Conservation (phyloP, 1,140 invertebrate genomes). For the Drosophila virilis region DNA sequence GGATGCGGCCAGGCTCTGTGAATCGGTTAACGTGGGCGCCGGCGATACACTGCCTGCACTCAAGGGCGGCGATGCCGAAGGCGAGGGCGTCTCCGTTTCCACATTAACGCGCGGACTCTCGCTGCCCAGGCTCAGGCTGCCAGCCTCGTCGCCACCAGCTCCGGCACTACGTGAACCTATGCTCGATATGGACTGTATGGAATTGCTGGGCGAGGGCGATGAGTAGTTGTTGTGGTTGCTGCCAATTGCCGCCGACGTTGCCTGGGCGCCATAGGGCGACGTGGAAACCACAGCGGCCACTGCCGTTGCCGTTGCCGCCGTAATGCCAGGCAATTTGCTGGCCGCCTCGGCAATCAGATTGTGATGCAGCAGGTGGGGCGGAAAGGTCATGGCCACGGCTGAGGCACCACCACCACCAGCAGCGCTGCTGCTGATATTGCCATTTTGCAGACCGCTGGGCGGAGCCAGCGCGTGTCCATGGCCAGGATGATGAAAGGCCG, state of each 20-base stretch:
- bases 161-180: conserved; percentile 68
- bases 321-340: conserved; percentile 74
- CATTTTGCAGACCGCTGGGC: conserved; percentile 48
- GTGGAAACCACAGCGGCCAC: conserved; percentile 69
- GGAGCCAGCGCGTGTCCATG: conserved; percentile 54
- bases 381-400: conserved; percentile 85
- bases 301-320: conserved; percentile 60
- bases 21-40: conserved; percentile 67
- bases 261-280: conserved; percentile 34
- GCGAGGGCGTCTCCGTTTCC: conserved; percentile 75
- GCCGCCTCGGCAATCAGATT: conserved; percentile 81
- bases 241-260: conserved; percentile 13
- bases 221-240: conserved; percentile 66
- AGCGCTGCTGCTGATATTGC: conserved; percentile 50
- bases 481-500: conserved; percentile 65
- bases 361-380: conserved; percentile 86
- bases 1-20: conserved; percentile 53
- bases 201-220: conserved; percentile 80
- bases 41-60: conserved; percentile 72
- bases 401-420: conserved; percentile 24
- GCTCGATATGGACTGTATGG: conserved; percentile 82
- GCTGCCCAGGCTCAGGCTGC: conserved; percentile 66
- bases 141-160: conserved; percentile 27
- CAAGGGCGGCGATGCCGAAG: conserved; percentile 73
- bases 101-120: conserved; percentile 75